Evolutionary conservation across 2,797 vertebrate species (phyloP), one percentile per base, ranked within the genome.

Genomic region (Siniperca obscura): DNA sequence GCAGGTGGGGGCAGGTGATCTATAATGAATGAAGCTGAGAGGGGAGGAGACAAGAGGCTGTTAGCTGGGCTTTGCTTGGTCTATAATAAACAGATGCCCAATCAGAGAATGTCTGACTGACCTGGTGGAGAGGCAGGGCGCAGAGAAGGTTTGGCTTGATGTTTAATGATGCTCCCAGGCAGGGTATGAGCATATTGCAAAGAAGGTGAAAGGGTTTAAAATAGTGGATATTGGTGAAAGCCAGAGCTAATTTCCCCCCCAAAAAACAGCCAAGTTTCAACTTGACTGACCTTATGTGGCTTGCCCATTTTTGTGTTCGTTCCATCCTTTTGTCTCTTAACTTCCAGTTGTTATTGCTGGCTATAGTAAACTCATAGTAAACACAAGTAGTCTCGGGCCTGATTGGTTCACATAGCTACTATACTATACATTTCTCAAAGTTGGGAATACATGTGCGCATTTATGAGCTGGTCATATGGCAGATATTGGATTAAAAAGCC

Each of bases 1-100:
- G 84, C 90, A 90, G 93, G 94, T 92, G 92, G 90, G 88, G 90
- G 88, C 83, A 90, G 91, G 91, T 94, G 92, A 94, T 94, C 90
- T 88, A 94, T 95, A 94, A 95, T 95, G 87, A 91, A 95, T 93
- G 91, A 93, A 81, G 86, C 90, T 42, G 59, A 72, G 85, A 62
- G 69, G 79, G 86, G 82, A 80, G 84, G 80, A 72, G 85, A 76
- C 38, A 55, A 38, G 62, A 48, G 84, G 78, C 74, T 77, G 67
- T 81, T 78, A 65, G 57, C 80, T 75, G 62, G 74, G 75, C 70
- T 84, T 78, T 81, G 68, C 78, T 85, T 66, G 70, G 81, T 77
- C 79, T 79, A 61, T 86, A 84, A 91, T 74, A 84, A 90, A 88
- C 73, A 86, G 72, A 38, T 42, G 67, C 71, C 87, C 86, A 86